These are phyloP conservation scores for Ips nitidus DNA, from an alignment of 1,140 invertebrate species.

Conservation along the genomic window DNA sequence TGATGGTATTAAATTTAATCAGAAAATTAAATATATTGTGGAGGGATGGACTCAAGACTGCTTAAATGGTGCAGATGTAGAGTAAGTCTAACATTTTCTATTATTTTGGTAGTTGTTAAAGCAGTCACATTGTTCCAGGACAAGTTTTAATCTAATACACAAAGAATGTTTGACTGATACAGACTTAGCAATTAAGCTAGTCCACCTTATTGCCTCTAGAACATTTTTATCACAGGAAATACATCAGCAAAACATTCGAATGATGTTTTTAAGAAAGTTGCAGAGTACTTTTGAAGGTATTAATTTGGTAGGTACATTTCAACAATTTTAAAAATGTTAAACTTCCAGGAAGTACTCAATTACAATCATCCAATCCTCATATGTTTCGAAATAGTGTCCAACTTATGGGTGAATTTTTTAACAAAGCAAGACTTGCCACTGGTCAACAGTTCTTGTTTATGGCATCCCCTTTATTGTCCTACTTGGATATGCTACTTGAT, in stretches of 20 bases:
- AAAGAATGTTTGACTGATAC: conserved; percentile 33
- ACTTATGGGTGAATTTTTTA: conserved; percentile 43
- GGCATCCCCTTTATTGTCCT: conserved; percentile 34
- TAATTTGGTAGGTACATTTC: background rate
- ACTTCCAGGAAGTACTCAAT: conserved; percentile 27
- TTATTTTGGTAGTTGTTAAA: background rate
- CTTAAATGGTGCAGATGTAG: conserved; percentile 38
- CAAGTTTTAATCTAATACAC: conserved; percentile 38
- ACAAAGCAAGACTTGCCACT: conserved; percentile 38
- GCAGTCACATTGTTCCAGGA: conserved; percentile 22
- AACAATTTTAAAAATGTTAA: conserved; percentile 2
- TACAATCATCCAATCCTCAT: conserved; percentile 35
- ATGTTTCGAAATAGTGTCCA: conserved; percentile 41
- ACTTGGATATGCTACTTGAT: conserved; percentile 42
- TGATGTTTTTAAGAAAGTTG: conserved; percentile 37
- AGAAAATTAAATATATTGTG: conserved; percentile 45
- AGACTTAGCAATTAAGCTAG: conserved; percentile 37
- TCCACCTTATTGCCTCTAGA: conserved; percentile 34
- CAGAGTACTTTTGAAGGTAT: conserved; percentile 40
- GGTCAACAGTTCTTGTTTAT: conserved; percentile 41
- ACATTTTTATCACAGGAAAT: conserved; percentile 37
- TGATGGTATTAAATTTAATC: conserved; percentile 48
- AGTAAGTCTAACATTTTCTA: conserved; percentile 38
- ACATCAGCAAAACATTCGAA: conserved; percentile 37
- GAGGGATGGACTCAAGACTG: conserved; percentile 43